Percentiles rank a stretch among this genome's conserved stretches.
phyloP scores from a whole-genome alignment of 2,113 vertebrate species.

The Dendrocopos noguchii region DNA sequence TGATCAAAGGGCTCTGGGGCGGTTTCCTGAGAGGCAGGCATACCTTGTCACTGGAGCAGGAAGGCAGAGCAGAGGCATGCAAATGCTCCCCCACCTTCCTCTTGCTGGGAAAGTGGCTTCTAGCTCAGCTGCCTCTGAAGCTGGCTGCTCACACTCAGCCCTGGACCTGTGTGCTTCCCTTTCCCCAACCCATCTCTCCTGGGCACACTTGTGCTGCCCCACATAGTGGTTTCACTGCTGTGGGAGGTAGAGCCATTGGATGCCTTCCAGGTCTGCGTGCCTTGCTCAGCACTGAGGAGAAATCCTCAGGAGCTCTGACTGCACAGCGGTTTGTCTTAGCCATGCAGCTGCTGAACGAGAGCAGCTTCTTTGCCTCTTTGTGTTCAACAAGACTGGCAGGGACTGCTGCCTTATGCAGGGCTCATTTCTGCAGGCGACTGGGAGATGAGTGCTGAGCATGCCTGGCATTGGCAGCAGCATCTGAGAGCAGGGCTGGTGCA shows the following conservation, averaged over 20 bases:
- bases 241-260: not conserved
- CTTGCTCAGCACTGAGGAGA: not conserved
- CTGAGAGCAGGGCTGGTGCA: not conserved
- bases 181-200: not conserved
- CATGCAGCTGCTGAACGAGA: rapidly evolving
- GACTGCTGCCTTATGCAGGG: not conserved
- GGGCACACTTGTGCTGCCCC: not conserved
- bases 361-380: not conserved
- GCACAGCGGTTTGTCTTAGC: not conserved
- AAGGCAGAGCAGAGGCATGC: not conserved
- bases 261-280: rapidly evolving
- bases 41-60: not conserved
- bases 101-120: not conserved
- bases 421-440: rapidly evolving
- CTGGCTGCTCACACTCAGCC: not conserved
- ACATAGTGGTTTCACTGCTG: rapidly evolving
- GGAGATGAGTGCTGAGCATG: not conserved
- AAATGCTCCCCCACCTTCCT: not conserved
- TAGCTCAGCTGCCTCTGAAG: not conserved
- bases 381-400: not conserved
- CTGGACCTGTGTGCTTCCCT: rapidly evolving
- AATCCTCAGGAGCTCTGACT: not conserved
- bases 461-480: not conserved
- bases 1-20: conserved; percentile 41
- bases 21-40: not conserved